Conservation (phyloP, 2,797 vertebrate genomes). For the Varecia variegata region DNA sequence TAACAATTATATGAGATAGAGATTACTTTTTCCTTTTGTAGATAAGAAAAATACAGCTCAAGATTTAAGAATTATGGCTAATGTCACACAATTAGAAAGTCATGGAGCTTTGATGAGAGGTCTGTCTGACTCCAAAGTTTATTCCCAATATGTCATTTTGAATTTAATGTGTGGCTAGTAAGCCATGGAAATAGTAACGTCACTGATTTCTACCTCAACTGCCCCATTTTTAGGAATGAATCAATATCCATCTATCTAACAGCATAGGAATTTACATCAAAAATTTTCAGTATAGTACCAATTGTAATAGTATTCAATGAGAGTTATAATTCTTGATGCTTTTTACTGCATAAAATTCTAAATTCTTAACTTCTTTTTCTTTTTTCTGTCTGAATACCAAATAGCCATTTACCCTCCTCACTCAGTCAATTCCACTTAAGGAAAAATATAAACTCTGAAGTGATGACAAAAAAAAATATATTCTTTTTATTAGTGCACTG, state of each 20-base stretch:
- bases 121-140: background rate
- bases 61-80: background rate
- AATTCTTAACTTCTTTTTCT: background rate
- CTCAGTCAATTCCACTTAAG: background rate
- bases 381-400: constrained; percentile 12
- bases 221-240: background rate
- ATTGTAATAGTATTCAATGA: background rate
- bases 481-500: background rate
- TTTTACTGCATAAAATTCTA: background rate
- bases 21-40: background rate
- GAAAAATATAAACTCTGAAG: background rate
- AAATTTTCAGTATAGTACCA: background rate
- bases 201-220: background rate
- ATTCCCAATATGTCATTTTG: background rate
- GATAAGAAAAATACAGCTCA: background rate
- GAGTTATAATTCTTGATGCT: background rate
- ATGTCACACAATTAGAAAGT: background rate
- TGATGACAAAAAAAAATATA: background rate
- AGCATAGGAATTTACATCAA: background rate
- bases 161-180: background rate
- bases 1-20: background rate
- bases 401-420: background rate
- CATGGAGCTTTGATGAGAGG: background rate
- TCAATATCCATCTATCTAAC: background rate
- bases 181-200: background rate